Base-by-base conservation (phyloP, 2,113 vertebrate genomes). In the Hydropotes inermis region DNA sequence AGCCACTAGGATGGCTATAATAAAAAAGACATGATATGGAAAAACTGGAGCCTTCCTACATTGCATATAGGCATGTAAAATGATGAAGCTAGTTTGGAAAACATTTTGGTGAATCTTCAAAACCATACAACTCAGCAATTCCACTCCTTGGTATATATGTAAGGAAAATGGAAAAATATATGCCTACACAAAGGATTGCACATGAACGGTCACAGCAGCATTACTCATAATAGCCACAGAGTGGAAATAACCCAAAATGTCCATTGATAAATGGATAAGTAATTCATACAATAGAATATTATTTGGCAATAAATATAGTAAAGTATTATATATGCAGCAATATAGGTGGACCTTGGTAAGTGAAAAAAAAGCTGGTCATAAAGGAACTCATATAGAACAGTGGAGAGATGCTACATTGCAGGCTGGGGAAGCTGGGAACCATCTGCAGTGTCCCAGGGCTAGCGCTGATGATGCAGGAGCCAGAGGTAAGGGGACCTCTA, bases 391-490 rank as follows among this genome's bases (percentile, higher is more conserved):
- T 36, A 36, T 3, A 6, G n/a, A 70, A 70, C 12, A 19, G 39
- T 60, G 83, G 21, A 17, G 23, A 89, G 47, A 54, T 23, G 23
- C 14, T 3, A 4, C 2, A 4, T 0, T 39, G 23, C 39, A 43
- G 50, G 81, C 25, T 16, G 5, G 0, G 3, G 33, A 55, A 27
- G 43, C 58, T 17, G 11, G 45, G n/a, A 14, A 21, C 84, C 64
- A 7, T 45, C 47, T 27, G 0, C 47, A 21, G 13, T 5, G 43
- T 61, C 25, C 2, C 19, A 12, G 67, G 83, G 64, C 82, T 8
- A 33, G 55, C 0, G 1, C 28, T 33, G 45, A 2, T 45, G 7
- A 2, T 8, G 39, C 6, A 33, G 4, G 43, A 15, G 4, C 54
- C 54, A 50, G 0, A 3, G 11, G 10, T 14, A 3, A 12, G 13